Evolutionary conservation across 1,140 invertebrate species (phyloP).

Genomic region (Monomorium pharaonis): DNA sequence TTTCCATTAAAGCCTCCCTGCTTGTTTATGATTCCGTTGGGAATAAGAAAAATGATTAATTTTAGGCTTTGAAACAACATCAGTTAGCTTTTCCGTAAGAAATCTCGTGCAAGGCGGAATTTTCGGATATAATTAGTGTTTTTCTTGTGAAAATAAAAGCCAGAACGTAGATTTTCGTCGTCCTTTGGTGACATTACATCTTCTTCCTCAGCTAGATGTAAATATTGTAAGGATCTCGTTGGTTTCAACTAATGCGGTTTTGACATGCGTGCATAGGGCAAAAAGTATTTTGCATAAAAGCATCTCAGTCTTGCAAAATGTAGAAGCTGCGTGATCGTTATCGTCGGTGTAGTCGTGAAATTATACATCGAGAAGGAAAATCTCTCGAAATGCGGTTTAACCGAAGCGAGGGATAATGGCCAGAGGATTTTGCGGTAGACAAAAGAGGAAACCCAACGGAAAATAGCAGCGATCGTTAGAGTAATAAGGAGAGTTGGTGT

Average conservation of each 20-base stretch:
- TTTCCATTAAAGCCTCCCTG: slow-evolving; percentile 3
- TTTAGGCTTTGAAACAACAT: slow-evolving; percentile 5
- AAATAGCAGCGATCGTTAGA: slow-evolving; percentile 60
- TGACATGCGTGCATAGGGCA: neutral
- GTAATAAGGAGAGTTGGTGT: slow-evolving; percentile 59
- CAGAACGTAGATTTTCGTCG: neutral
- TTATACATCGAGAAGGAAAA: slow-evolving; percentile 57
- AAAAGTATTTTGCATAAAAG: slow-evolving; percentile 25
- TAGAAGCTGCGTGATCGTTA: neutral
- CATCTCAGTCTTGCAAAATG: neutral
- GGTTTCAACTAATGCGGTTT: slow-evolving; percentile 17
- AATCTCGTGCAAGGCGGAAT: neutral
- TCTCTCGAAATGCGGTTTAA: slow-evolving; percentile 59
- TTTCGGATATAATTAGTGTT: slow-evolving; percentile 40
- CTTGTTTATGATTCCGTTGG: slow-evolving; percentile 46
- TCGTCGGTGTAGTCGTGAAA: neutral
- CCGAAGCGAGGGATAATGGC: slow-evolving; percentile 69
- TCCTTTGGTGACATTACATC: neutral
- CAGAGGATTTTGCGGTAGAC: slow-evolving; percentile 12
- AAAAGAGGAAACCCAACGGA: slow-evolving; percentile 31
- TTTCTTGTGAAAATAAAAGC: neutral
- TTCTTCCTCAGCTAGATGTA: slow-evolving; percentile 4
- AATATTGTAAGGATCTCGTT: neutral
- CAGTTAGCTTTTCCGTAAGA: neutral
- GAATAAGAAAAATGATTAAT: slow-evolving; percentile 32